These are phyloP conservation scores for Zosterops pallidus DNA, from an alignment of 2,113 vertebrate genomes.

Conservation along the genomic window DNA sequence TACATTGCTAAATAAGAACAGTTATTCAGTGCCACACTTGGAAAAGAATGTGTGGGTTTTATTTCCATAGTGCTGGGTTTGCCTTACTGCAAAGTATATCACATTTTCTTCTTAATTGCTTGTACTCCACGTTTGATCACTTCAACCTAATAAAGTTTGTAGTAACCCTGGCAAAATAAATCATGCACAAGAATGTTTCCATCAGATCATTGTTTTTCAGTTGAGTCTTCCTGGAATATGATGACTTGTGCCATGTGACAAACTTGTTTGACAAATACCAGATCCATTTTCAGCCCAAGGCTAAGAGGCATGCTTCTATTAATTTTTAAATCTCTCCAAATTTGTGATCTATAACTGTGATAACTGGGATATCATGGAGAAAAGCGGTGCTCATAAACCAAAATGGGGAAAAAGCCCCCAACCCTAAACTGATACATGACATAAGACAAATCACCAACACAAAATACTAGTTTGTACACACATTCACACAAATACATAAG, in stretches of 20 bases:
- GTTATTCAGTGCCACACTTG: neutral
- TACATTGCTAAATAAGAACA: neutral
- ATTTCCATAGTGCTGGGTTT: neutral
- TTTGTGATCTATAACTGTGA: neutral
- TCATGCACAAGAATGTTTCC: neutral
- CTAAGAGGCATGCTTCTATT: neutral
- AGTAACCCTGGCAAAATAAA: neutral
- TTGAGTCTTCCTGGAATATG: neutral
- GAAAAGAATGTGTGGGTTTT: neutral
- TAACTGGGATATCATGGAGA: neutral
- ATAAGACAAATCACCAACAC: conserved; percentile 19
- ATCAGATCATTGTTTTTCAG: neutral
- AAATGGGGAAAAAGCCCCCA: neutral
- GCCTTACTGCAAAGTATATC: neutral
- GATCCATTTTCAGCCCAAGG: neutral
- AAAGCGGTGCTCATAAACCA: conserved; percentile 15
- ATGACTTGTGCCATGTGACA: neutral
- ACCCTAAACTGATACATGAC: neutral
- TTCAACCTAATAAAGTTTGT: neutral
- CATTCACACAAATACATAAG: conserved; percentile 2
- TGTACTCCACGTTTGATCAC: neutral
- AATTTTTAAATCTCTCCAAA: neutral
- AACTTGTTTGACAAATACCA: neutral
- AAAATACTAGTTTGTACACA: conserved; percentile 1
- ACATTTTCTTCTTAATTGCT: neutral